A percentile compares a stretch with the other conserved stretches of the same genome.
phyloP scores from a whole-genome alignment of 2,113 vertebrate species.

The Oostethus manadensis region DNA sequence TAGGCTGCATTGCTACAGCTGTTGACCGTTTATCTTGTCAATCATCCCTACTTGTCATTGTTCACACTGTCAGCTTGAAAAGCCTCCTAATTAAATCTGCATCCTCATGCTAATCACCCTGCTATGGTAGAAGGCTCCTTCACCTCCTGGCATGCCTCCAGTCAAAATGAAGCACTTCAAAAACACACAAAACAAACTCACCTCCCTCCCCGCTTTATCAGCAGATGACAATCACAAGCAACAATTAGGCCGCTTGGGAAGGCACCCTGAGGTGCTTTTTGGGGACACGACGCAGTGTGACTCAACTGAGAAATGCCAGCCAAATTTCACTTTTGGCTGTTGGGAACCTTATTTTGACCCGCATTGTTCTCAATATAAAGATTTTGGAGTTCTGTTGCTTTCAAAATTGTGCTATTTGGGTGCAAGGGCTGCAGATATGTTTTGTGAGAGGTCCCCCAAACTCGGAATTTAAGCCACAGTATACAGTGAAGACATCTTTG shows the following conservation, averaged over 20 bases:
- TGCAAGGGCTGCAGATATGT: too few species aligned
- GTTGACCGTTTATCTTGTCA: slow-evolving; percentile 3
- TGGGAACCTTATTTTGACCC: background rate
- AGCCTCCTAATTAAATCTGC: slow-evolving; percentile 44
- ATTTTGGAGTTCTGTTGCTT: background rate
- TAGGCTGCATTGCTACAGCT: background rate
- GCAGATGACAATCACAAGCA: slow-evolving; percentile 22
- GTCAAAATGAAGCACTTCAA: slow-evolving; percentile 2
- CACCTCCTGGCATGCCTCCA: slow-evolving; percentile 19
- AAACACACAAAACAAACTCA: slow-evolving; percentile 36
- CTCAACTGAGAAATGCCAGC: background rate
- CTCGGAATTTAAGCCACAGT: too few species aligned
- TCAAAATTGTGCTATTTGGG: too few species aligned
- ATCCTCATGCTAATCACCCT: slow-evolving; percentile 40
- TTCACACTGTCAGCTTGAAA: slow-evolving; percentile 25
- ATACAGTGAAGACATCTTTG: too few species aligned
- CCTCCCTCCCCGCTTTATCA: slow-evolving; percentile 19
- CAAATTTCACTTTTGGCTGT: slow-evolving; percentile 2
- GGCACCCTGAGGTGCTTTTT: background rate
- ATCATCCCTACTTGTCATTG: slow-evolving; percentile 25
- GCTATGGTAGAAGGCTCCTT: slow-evolving; percentile 23
- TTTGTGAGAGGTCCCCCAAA: too few species aligned
- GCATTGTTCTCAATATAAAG: too few species aligned
- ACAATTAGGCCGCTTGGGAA: slow-evolving; percentile 14
- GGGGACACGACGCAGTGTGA: slow-evolving; percentile 4